Evolutionary conservation across 2,797 vertebrate genomes (phyloP).

Genomic region (Poeciliopsis turneri): DNA sequence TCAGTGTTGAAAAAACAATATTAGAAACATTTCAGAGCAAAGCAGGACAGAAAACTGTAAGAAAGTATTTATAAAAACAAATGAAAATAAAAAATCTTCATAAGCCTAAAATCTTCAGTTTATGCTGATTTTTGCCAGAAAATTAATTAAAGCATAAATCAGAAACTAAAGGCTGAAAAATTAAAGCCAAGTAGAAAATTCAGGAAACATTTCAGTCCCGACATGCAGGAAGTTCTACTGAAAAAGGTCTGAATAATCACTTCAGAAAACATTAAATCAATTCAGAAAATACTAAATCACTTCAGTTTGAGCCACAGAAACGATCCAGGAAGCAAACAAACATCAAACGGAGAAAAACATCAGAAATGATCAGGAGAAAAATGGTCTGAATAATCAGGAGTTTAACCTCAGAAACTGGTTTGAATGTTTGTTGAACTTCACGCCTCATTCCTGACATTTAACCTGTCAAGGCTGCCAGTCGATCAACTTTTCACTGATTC

Average conservation of each 20-base stretch:
- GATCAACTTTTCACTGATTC: constrained; percentile 18
- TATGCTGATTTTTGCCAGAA: not conserved
- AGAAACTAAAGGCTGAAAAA: not conserved
- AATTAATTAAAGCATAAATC: not conserved
- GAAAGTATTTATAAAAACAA: not conserved
- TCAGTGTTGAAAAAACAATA: too few species aligned
- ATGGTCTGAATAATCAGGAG: not conserved
- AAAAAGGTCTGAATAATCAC: too few species aligned
- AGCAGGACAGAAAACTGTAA: not conserved
- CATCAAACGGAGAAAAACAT: not conserved
- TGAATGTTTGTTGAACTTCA: constrained; percentile 12
- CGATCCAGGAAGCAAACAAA: not conserved
- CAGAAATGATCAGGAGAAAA: not conserved
- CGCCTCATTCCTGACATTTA: constrained; percentile 67
- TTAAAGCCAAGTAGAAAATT: not conserved
- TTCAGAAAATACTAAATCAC: too few species aligned
- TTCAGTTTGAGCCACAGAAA: not conserved
- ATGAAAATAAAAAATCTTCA: not conserved
- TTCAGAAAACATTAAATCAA: too few species aligned
- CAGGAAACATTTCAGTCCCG: not conserved
- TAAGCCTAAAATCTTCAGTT: not conserved
- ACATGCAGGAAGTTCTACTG: too few species aligned
- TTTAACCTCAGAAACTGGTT: not conserved
- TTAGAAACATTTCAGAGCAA: too few species aligned
- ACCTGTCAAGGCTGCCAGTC: constrained; percentile 1